A percentile compares a stretch with the other conserved stretches of the same genome.
These are phyloP conservation scores for Gallirallus australis DNA, from an alignment of 2,797 vertebrate genomes.

Conservation along the genomic window DNA sequence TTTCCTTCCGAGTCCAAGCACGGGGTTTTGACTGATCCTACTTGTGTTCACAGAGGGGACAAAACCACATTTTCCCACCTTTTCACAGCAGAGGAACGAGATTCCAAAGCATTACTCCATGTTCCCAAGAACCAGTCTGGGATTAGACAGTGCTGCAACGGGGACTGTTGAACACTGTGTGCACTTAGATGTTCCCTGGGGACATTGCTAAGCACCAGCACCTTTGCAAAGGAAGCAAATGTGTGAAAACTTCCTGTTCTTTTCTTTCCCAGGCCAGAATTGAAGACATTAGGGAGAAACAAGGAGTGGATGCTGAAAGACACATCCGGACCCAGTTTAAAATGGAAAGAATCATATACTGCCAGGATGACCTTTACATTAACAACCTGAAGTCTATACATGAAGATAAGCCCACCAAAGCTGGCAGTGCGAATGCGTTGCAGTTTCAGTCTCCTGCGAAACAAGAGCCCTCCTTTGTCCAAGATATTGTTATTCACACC, in stretches of 20 bases:
- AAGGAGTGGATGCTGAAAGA: constrained; percentile 74
- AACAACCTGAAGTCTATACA: background rate
- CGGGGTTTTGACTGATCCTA: background rate
- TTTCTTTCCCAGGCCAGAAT: constrained; percentile 78
- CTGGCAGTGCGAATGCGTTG: rapidly evolving
- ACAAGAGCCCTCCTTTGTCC: constrained; percentile 24
- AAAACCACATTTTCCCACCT: background rate
- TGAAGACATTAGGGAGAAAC: constrained; percentile 78
- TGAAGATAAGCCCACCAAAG: rapidly evolving
- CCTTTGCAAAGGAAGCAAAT: background rate
- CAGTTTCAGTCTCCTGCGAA: rapidly evolving
- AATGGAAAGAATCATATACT: constrained; percentile 89
- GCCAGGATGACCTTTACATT: constrained; percentile 85
- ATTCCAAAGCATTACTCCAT: background rate
- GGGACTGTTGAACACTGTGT: background rate
- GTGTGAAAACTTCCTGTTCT: background rate
- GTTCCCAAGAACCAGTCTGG: background rate
- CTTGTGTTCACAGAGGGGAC: rapidly evolving
- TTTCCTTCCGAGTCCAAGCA: background rate
- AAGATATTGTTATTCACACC: constrained; percentile 81
- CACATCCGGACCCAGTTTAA: constrained; percentile 84
- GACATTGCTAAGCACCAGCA: background rate
- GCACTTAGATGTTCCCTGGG: background rate
- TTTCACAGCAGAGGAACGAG: background rate
- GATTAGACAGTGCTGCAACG: background rate